Evolutionary conservation across 2,797 vertebrate genomes (phyloP), one percentile per base, ranked within the genome.

Genomic region (Bradypodion pumilum): DNA sequence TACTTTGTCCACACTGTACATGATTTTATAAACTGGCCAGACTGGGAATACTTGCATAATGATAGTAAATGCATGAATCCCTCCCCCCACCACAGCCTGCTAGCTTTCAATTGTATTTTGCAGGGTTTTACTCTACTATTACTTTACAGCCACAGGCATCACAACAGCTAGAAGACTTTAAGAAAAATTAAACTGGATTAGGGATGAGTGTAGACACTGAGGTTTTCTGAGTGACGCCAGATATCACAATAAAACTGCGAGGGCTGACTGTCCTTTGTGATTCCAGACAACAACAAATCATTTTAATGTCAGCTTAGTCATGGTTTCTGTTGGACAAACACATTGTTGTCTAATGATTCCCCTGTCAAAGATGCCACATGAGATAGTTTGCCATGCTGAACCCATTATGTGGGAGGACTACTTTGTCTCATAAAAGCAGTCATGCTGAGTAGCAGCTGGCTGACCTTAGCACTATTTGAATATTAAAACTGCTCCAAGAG

Each of bases 211-310:
- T 40, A 59, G 65, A 78, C 75, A 85, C 52, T 68, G 78, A 80
- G 70, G 84, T 85, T 85, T 80, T 80, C 40, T 69, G 72, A 76
- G 21, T 40, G 40, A 69, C 2, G 62, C 84, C 84, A 69, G 68
- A 81, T 80, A 81, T 80, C 63, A 81, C 63, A 80, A 85, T 85
- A 75, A 85, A 81, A 80, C 75, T 27, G 65, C 62, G 32, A 62
- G 49, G 77, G 42, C 25, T 76, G 78, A 81, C n/a, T 76, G 40
- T 63, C 73, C 73, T 15, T 85, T 81, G 52, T 81, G 74, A 81
- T 65, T 80, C 60, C 1, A 13, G 60, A 79, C 83, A 89, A 86
- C 46, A 87, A 84, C 85, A 87, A 84, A 87, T 88, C 89, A 1
- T 75, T 79, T 83, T 19, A 9, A 68, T 63, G 27, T 19, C 1